These are phyloP conservation scores for Halocynthia aurantium DNA, from an alignment of 23 tunicate species.

Conservation along the genomic window DNA sequence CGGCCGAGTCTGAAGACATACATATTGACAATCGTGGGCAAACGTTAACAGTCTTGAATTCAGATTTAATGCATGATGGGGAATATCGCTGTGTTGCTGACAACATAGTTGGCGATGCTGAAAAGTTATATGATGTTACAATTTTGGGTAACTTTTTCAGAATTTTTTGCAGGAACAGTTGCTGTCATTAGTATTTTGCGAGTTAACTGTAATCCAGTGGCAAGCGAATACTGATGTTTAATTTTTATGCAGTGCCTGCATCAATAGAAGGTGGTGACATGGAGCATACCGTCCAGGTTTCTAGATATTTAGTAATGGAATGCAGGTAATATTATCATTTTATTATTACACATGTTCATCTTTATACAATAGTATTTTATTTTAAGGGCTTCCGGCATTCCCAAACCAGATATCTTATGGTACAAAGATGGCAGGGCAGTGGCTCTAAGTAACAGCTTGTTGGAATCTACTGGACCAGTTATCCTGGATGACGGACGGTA, in stretches of 20 bases:
- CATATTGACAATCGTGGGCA: conserved; percentile 34
- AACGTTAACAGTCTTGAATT: conserved; percentile 49
- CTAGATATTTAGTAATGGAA: conserved; percentile 19
- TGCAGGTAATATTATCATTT: conserved; percentile 14
- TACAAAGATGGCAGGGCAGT: conserved; percentile 27
- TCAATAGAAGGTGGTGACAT: conserved; percentile 24
- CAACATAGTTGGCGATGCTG: conserved; percentile 72
- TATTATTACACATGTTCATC: not conserved
- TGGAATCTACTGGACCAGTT: conserved; percentile 16
- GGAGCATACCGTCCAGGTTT: conserved; percentile 11
- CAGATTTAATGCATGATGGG: conserved; percentile 50
- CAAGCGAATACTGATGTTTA: not conserved
- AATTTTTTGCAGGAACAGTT: not conserved
- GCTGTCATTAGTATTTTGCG: not conserved
- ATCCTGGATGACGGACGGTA: conserved; percentile 45
- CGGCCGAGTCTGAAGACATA: conserved; percentile 46
- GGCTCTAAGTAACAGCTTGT: not conserved
- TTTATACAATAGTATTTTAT: not conserved
- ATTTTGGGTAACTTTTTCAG: conserved; percentile 5
- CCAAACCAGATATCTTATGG: conserved; percentile 75
- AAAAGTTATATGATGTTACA: conserved; percentile 43
- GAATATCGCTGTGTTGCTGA: conserved; percentile 62
- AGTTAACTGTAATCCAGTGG: not conserved
- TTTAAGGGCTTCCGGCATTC: conserved; percentile 70
- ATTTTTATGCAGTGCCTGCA: conserved; percentile 31